These are phyloP conservation scores for Macrophya annulata DNA, from an alignment of 2,888 invertebrate species.

Conservation along the genomic window DNA sequence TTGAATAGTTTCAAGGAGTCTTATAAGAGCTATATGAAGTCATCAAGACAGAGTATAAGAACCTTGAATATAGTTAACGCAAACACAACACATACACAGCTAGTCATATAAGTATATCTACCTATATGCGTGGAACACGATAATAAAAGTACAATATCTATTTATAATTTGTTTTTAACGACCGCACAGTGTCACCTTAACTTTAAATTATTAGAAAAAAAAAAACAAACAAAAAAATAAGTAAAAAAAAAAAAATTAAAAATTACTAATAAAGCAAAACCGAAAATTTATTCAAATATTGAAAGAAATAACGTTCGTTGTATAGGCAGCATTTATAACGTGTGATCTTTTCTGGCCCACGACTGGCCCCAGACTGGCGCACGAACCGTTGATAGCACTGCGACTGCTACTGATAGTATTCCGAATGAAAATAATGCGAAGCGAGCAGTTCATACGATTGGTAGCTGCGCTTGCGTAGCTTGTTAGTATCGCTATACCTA, in stretches of 20 bases:
- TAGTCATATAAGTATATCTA: neutral
- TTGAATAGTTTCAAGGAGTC: constrained; percentile 16
- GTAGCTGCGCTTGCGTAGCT: constrained; percentile 46
- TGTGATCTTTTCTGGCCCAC: constrained; percentile 50
- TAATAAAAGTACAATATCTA: neutral
- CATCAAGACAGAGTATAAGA: constrained; percentile 20
- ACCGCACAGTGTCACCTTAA: neutral
- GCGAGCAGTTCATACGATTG: constrained; percentile 36
- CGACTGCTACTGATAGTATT: constrained; percentile 49
- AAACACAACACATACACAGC: constrained; percentile 5
- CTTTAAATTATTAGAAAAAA: neutral
- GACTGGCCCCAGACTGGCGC: constrained; percentile 46
- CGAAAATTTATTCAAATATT: neutral
- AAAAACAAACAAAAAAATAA: neutral
- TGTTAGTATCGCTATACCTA: neutral
- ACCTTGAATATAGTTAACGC: constrained; percentile 30
- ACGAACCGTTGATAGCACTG: constrained; percentile 46
- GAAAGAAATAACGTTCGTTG: neutral
- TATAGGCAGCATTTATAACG: neutral
- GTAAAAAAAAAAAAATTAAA: neutral
- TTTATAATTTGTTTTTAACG: neutral
- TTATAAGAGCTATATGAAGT: constrained; percentile 37
- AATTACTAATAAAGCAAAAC: neutral
- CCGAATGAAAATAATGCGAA: constrained; percentile 49
- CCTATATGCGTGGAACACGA: neutral